A percentile compares a stretch with the other conserved stretches of the same genome.
These are phyloP conservation scores for Onchidella celtica DNA, from an alignment of 2,888 invertebrate species.

Conservation along the genomic window DNA sequence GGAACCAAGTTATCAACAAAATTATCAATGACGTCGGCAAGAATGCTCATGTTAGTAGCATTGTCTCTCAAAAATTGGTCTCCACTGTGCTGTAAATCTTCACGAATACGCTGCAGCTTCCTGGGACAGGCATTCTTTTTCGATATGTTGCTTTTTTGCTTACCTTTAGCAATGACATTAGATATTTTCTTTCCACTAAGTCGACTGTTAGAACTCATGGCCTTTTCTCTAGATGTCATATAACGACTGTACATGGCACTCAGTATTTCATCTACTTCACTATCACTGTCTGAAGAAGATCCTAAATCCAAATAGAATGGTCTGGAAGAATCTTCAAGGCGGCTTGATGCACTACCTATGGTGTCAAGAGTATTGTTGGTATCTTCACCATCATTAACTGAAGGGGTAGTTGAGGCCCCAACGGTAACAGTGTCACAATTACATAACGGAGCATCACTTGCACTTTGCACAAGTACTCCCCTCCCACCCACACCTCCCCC, in stretches of 20 bases:
- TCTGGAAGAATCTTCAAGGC: constrained; percentile 24
- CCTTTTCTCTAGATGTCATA: constrained; percentile 40
- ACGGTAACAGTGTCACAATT: neutral
- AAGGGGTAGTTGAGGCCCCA: neutral
- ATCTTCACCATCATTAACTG: neutral
- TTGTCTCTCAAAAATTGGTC: constrained; percentile 21
- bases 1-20: constrained; percentile 47
- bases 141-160: constrained; percentile 41
- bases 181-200: constrained; percentile 49
- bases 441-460: neutral
- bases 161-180: constrained; percentile 38
- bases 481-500: neutral
- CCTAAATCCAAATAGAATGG: constrained; percentile 16
- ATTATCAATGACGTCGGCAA: constrained; percentile 42
- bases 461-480: neutral
- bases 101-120: constrained; percentile 58
- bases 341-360: neutral
- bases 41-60: constrained; percentile 33
- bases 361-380: constrained; percentile 25
- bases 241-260: constrained; percentile 49
- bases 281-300: constrained; percentile 46
- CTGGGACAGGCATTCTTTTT: constrained; percentile 46
- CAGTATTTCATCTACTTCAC: constrained; percentile 46
- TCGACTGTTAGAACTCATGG: constrained; percentile 3
- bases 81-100: constrained; percentile 11